Percentiles rank a stretch among this genome's conserved stretches.
phyloP scores from a whole-genome alignment of 2,888 invertebrate species.

The Apamea anceps region DNA sequence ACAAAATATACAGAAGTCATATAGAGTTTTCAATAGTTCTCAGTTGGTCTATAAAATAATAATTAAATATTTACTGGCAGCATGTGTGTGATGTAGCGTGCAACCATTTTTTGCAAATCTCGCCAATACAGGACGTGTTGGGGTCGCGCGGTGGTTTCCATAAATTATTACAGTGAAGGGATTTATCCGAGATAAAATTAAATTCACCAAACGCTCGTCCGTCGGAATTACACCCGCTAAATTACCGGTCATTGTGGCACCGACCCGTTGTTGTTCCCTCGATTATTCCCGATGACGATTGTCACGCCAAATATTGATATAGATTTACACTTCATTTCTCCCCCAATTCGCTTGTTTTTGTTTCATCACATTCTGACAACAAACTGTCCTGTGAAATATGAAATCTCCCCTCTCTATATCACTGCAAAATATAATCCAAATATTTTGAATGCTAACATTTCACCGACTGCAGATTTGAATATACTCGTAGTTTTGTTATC shows the following conservation, averaged over 20 bases:
- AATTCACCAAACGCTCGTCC: slow-evolving; percentile 78
- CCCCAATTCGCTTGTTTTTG: slow-evolving; percentile 52
- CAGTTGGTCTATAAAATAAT: slow-evolving; percentile 34
- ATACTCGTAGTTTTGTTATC: slow-evolving; percentile 55
- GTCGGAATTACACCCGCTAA: slow-evolving; percentile 81
- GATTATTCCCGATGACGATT: slow-evolving; percentile 78
- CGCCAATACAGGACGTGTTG: slow-evolving; percentile 58
- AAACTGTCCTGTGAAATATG: slow-evolving; percentile 45
- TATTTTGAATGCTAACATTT: slow-evolving; percentile 52
- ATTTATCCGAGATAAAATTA: slow-evolving; percentile 84
- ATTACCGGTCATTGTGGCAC: slow-evolving; percentile 83
- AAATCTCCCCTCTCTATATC: slow-evolving; percentile 47
- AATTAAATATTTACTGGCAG: slow-evolving; percentile 26
- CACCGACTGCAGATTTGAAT: slow-evolving; percentile 46
- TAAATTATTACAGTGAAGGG: slow-evolving; percentile 79
- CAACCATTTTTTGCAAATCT: slow-evolving; percentile 52
- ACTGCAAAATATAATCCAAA: slow-evolving; percentile 52
- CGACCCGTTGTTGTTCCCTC: slow-evolving; percentile 76
- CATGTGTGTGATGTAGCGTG: slow-evolving; percentile 31
- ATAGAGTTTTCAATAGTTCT: background rate
- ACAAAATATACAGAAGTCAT: background rate
- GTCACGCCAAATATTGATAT: slow-evolving; percentile 79
- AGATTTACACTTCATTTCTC: slow-evolving; percentile 73
- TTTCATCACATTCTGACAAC: slow-evolving; percentile 61
- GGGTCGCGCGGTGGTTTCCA: slow-evolving; percentile 73